Conservation (phyloP, 2,113 vertebrate genomes). For the Azemiops feae region DNA sequence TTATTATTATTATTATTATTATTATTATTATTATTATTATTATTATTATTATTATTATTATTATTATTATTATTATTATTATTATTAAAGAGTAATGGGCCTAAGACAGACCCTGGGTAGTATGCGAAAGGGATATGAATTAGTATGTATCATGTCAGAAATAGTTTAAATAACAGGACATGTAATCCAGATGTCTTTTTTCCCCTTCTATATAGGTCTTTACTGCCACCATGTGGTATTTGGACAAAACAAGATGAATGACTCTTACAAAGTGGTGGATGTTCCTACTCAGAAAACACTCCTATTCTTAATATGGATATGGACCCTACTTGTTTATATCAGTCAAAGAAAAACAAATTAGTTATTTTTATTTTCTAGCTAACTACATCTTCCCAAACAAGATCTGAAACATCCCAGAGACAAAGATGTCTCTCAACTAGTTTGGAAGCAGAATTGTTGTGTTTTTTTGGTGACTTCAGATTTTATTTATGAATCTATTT, state of each 20-base stretch:
- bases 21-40: too few relatives aligned
- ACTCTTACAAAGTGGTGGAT: neutral
- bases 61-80: too few relatives aligned
- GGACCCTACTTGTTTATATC: neutral
- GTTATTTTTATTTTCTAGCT: neutral
- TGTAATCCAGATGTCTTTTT: neutral
- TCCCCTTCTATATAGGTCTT: neutral
- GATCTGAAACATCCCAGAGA: neutral
- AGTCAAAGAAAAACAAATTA: neutral
- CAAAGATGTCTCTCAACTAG: neutral
- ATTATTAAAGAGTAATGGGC: too few relatives aligned
- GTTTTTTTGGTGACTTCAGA: neutral
- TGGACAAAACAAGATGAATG: neutral
- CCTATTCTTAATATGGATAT: neutral
- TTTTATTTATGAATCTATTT: neutral
- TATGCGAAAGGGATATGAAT: neutral
- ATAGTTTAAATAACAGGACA: neutral
- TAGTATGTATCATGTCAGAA: too few relatives aligned
- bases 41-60: too few relatives aligned
- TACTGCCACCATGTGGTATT: neutral
- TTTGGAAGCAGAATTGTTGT: neutral
- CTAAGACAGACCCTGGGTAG: too few relatives aligned
- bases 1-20: too few relatives aligned
- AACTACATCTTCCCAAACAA: neutral
- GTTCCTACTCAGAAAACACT: neutral